phyloP scores from a whole-genome alignment of 1,140 invertebrate species.

The Leptinotarsa texana region DNA sequence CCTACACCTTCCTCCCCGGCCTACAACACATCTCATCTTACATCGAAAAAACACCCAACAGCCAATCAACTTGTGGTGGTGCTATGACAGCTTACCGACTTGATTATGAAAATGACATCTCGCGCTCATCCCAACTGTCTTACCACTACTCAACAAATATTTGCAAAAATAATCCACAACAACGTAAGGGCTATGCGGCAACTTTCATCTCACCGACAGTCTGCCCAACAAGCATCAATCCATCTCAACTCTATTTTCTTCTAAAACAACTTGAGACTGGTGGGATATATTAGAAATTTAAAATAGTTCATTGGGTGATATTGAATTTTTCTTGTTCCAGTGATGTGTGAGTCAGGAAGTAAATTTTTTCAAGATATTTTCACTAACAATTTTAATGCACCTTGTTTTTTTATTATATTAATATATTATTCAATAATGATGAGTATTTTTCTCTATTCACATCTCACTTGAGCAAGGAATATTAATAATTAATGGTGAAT shows the following conservation, averaged over 20 bases:
- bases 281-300: conserved; percentile 17
- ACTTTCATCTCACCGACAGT: conserved; percentile 17
- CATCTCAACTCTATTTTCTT: conserved; percentile 17
- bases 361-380: not conserved
- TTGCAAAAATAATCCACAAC: conserved; percentile 3
- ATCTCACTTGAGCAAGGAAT: not conserved
- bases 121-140: not conserved
- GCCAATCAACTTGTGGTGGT: conserved; percentile 5
- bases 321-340: not conserved
- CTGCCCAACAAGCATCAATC: conserved; percentile 7
- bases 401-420: too few relatives aligned
- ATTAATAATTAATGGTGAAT: conserved; percentile 13
- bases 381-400: not conserved
- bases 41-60: conserved; percentile 19
- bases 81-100: conserved; percentile 9
- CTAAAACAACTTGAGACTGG: conserved; percentile 21
- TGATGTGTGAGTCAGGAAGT: conserved; percentile 14
- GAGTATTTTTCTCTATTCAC: not conserved
- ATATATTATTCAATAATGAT: not conserved
- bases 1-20: conserved; percentile 16
- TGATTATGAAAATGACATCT: conserved; percentile 6
- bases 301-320: not conserved
- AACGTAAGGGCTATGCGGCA: conserved; percentile 9
- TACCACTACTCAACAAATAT: conserved; percentile 6
- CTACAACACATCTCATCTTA: conserved; percentile 23